These are phyloP conservation scores for Seriola dumerili DNA, from an alignment of 2,113 vertebrate species.

Conservation along the genomic window DNA sequence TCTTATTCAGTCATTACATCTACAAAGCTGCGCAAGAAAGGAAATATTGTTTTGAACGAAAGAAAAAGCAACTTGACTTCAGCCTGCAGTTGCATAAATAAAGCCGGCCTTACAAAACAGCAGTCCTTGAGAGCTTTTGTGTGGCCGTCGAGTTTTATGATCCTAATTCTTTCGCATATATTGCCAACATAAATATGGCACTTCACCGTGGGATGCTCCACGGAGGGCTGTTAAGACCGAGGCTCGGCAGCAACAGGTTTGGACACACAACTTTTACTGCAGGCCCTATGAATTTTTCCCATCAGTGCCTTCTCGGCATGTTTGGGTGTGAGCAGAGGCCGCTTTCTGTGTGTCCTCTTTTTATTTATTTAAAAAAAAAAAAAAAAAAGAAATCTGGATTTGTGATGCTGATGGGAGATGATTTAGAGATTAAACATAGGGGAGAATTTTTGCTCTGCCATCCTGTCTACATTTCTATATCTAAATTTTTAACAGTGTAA, in stretches of 20 bases:
- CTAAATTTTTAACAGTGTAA: slow-evolving; percentile 53
- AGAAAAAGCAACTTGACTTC: slow-evolving; percentile 85
- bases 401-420: slow-evolving; percentile 26
- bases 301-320: slow-evolving; percentile 86
- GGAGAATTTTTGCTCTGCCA: neutral
- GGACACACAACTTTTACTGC: slow-evolving; percentile 96
- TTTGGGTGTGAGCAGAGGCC: slow-evolving; percentile 44
- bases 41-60: slow-evolving; percentile 87
- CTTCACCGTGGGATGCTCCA: slow-evolving; percentile 90
- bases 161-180: slow-evolving; percentile 98
- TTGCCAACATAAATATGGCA: slow-evolving; percentile 98
- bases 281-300: slow-evolving; percentile 91
- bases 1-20: slow-evolving; percentile 44
- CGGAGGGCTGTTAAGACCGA: slow-evolving; percentile 90
- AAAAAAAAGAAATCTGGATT: slow-evolving; percentile 38
- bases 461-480: slow-evolving; percentile 27
- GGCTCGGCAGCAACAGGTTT: slow-evolving; percentile 91
- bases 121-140: slow-evolving; percentile 91
- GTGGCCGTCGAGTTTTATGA: slow-evolving; percentile 96
- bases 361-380: slow-evolving; percentile 2
- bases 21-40: slow-evolving; percentile 66
- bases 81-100: slow-evolving; percentile 86
- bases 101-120: slow-evolving; percentile 85
- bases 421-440: slow-evolving; percentile 48
- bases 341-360: slow-evolving; percentile 30